Evolutionary conservation across 2,113 vertebrate genomes (phyloP).

Genomic region (Lepus americanus): DNA sequence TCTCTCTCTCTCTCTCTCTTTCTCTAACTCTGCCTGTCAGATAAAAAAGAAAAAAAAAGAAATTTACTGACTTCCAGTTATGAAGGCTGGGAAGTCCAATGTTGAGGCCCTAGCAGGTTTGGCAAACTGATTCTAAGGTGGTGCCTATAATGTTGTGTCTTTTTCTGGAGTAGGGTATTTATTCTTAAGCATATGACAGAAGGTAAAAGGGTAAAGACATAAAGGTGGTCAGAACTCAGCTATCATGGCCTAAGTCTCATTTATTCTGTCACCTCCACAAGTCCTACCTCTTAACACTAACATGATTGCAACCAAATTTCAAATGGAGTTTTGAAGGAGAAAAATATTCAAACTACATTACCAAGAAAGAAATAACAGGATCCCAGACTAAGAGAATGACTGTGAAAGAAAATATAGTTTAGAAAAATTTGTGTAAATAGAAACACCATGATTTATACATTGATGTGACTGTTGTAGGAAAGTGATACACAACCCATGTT

Average conservation of each 20-base stretch:
- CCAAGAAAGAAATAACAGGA: background rate
- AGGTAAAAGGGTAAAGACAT: background rate
- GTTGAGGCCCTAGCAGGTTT: background rate
- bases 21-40: too few relatives aligned
- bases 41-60: too few relatives aligned
- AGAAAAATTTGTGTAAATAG: background rate
- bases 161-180: background rate
- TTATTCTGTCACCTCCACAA: background rate
- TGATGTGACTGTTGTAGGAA: background rate
- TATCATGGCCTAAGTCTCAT: background rate
- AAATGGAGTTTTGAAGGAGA: background rate
- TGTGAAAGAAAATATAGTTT: background rate
- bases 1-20: too few relatives aligned
- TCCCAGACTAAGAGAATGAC: background rate
- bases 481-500: background rate
- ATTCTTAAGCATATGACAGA: background rate
- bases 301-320: background rate
- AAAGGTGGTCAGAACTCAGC: fast-evolving
- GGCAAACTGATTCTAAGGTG: background rate
- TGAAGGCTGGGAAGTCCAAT: background rate
- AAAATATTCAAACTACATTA: background rate
- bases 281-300: background rate
- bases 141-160: too few relatives aligned
- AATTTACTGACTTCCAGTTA: background rate
- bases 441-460: background rate